These are phyloP conservation scores for Drosophila antonietae DNA, from an alignment of 2,888 invertebrate genomes.

Conservation along the genomic window DNA sequence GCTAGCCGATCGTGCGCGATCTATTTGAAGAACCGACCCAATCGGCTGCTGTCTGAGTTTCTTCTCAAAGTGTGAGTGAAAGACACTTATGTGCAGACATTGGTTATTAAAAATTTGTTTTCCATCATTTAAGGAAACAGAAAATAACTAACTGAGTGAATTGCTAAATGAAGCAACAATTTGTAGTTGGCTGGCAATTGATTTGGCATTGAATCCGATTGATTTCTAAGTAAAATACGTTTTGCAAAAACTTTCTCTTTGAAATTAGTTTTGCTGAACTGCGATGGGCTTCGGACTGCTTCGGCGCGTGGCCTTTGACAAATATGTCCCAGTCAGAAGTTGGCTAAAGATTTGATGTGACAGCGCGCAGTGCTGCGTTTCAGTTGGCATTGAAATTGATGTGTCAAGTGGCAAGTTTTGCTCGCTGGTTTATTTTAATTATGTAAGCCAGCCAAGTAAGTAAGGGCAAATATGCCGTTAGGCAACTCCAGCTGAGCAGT, in stretches of 20 bases:
- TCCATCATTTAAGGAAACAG: too few relatives aligned
- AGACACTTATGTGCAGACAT: too few relatives aligned
- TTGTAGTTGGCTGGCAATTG: neutral
- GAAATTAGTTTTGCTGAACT: neutral
- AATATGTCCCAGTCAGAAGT: neutral
- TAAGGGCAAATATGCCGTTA: conserved; percentile 1
- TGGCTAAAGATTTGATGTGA: neutral
- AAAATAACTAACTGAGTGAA: neutral
- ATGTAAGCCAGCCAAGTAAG: conserved; percentile 17
- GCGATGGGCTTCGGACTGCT: neutral
- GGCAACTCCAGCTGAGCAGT: neutral
- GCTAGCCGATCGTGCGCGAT: too few relatives aligned
- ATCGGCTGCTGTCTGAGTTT: too few relatives aligned
- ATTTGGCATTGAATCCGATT: conserved; percentile 10
- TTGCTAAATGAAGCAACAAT: neutral
- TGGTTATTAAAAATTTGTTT: too few relatives aligned
- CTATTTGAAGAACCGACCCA: too few relatives aligned
- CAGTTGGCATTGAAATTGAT: conserved; percentile 3
- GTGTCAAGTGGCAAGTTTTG: conserved; percentile 14
- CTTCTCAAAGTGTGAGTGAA: too few relatives aligned
- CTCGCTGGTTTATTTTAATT: conserved; percentile 37
- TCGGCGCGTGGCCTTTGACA: conserved; percentile 8
- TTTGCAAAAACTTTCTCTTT: conserved; percentile 1
- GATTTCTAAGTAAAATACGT: neutral
- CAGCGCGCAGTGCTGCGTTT: conserved; percentile 1